Base-by-base conservation (phyloP, 2,888 invertebrate genomes). In the Apeira syringaria region DNA sequence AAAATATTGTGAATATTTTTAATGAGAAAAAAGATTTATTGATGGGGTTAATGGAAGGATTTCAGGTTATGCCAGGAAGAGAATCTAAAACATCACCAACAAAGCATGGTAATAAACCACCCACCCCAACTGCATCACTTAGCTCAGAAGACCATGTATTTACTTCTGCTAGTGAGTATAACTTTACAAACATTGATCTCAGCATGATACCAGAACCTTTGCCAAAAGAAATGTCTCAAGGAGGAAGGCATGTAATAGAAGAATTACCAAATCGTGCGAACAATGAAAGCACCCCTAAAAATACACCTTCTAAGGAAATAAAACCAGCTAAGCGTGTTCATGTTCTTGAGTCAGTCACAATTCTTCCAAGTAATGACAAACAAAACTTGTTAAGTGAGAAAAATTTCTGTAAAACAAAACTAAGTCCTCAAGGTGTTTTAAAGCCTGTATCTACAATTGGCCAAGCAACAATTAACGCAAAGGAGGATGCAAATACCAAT, bases 341-440 rank as follows among this genome's bases (percentile, higher is more conserved):
- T 41, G 57, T 87, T 27, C 53, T 87, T 36, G 87, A 86, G 71
- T 75, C 83, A 15, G 63, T 87, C 20, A 81, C 74, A 18, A 75
- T 86, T 37, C 61, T 59, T 35, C 65, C 80, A 15, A 58, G 20
- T 7, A 20, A 43, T 12, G 27, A 38, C 28, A 50, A 26, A 13
- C 29, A 27, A 17, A 33, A 28, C 25, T 7, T 31, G 5, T 24
- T 40, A 12, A 7, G 22, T 10, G 39, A 46, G 10, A 46, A 39
- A 5, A 2, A 22, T 6, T 15, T 15, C 1, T 3, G 9, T 11
- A 44, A 27, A 30, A 10, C 12, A 13, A 37, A 39, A 36, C 24
- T 42, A 27, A 42, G 17, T 15, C 18, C 37, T 18, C 30, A 49
- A 17, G 15, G 22, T 4, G 15, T 35, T 33, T 35, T 51, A 18